phyloP scores from a whole-genome alignment of 37 sponge, comb jelly and placozoan species.

The Geodia barretti region DNA sequence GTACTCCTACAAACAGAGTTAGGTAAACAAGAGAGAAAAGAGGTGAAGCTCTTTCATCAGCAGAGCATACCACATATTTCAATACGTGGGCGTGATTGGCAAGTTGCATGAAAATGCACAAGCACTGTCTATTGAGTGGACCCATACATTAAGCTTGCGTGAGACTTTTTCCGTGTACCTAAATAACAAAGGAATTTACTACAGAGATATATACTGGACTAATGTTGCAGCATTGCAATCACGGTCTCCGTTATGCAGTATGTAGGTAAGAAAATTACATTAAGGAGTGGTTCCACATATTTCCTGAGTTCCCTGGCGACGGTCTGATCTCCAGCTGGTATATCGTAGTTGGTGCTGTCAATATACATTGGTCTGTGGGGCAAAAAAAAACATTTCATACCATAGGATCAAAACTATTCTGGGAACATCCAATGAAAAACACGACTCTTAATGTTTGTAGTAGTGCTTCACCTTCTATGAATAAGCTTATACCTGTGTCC shows the following conservation, averaged over 20 bases:
- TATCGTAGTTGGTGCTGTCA: conserved; percentile 38
- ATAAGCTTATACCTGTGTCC: conserved; percentile 92
- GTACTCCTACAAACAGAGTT: conserved; percentile 25
- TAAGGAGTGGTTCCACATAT: conserved; percentile 53
- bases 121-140: neutral
- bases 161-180: neutral
- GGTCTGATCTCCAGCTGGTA: conserved; percentile 2
- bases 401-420: neutral
- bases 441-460: neutral
- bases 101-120: neutral
- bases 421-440: neutral
- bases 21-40: neutral
- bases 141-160: neutral
- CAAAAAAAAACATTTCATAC: neutral
- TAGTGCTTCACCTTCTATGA: no score
- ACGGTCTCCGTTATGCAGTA: no score
- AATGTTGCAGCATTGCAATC: no score
- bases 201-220: no score
- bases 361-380: conserved; percentile 76
- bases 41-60: neutral
- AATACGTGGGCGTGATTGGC: neutral
- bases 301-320: conserved; percentile 44
- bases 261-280: no score
- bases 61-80: neutral
- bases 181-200: no score